Evolutionary conservation across 2,113 vertebrate genomes (phyloP).

Genomic region (Aegithalos caudatus): DNA sequence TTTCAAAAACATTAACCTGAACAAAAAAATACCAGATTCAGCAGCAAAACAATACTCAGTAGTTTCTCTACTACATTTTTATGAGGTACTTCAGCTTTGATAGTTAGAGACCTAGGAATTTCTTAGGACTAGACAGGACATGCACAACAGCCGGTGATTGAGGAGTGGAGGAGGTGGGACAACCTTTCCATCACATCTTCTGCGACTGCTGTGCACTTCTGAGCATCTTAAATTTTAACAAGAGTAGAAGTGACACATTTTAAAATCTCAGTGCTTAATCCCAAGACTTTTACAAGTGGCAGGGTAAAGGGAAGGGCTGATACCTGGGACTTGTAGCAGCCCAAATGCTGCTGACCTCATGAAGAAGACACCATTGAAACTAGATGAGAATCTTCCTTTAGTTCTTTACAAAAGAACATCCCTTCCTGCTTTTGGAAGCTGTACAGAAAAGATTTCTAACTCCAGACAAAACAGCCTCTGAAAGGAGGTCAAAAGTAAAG

Average conservation of each 20-base stretch:
- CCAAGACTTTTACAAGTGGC: background rate
- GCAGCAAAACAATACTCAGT: background rate
- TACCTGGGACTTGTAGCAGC: background rate
- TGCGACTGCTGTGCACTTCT: background rate
- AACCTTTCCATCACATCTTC: background rate
- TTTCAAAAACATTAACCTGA: background rate
- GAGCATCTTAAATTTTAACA: background rate
- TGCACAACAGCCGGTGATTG: rapidly evolving
- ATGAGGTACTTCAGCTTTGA: background rate
- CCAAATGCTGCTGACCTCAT: background rate
- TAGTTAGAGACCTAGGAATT: background rate
- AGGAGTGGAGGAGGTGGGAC: background rate
- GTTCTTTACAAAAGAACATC: background rate
- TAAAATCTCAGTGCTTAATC: background rate
- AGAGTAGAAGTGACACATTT: background rate
- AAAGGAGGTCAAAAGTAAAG: conserved; percentile 16
- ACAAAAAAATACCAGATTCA: background rate
- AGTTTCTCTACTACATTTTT: background rate
- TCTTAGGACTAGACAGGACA: background rate
- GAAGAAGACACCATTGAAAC: background rate
- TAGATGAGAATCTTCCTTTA: background rate
- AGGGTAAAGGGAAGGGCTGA: background rate
- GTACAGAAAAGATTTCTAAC: background rate
- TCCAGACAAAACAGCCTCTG: background rate
- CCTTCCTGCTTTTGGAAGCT: background rate